These are phyloP conservation scores for Anorthoa munda DNA, from an alignment of 2,888 invertebrate genomes.

Conservation along the genomic window DNA sequence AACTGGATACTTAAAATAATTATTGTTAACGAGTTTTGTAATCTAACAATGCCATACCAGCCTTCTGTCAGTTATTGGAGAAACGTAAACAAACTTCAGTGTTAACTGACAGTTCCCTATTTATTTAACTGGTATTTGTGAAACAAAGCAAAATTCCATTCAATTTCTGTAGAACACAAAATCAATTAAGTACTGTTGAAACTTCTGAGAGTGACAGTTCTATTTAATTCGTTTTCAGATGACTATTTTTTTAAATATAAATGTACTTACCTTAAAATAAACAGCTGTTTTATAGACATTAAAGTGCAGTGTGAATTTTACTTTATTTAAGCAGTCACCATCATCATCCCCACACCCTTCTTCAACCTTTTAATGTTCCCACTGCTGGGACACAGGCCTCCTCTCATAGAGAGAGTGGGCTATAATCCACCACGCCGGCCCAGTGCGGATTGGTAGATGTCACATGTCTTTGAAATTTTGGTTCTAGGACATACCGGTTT, in stretches of 20 bases:
- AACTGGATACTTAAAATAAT: background rate
- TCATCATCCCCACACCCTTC: too few species aligned
- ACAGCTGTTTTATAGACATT: background rate
- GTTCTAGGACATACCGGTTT: too few species aligned
- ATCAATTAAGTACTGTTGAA: slow-evolving; percentile 25
- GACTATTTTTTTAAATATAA: background rate
- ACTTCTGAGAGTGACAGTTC: slow-evolving; percentile 23
- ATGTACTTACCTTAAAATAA: too few species aligned
- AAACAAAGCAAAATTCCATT: slow-evolving; percentile 18
- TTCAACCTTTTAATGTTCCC: too few species aligned
- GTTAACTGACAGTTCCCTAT: slow-evolving; percentile 32
- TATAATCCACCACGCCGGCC: too few species aligned
- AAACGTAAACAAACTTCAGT: slow-evolving; percentile 27
- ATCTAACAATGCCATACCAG: background rate
- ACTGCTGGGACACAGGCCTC: too few species aligned
- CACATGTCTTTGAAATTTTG: too few species aligned
- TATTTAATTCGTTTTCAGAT: background rate
- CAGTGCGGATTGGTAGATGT: too few species aligned
- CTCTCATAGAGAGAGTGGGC: too few species aligned
- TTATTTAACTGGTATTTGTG: slow-evolving; percentile 14
- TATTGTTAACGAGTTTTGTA: background rate
- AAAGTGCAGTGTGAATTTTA: background rate
- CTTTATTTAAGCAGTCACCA: too few species aligned
- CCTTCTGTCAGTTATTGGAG: slow-evolving; percentile 9
- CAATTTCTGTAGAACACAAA: slow-evolving; percentile 20